A percentile compares a stretch with the other conserved stretches of the same genome.
Conservation (phyloP, 2,888 invertebrate species). For the Calliscelio sp. region DNA sequence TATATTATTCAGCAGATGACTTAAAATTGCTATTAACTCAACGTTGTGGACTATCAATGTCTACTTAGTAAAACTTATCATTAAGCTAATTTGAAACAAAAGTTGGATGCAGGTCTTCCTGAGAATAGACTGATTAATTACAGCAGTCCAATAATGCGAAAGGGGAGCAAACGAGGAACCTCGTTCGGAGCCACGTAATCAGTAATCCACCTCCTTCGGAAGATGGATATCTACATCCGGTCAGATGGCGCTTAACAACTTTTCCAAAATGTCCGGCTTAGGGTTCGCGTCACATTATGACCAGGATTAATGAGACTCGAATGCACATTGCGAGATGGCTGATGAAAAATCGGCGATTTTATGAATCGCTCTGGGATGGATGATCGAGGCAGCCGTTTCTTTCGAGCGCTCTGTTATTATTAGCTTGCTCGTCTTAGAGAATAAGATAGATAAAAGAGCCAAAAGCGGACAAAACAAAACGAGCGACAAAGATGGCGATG, state of each 20-base stretch:
- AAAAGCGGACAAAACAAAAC: conserved; percentile 65
- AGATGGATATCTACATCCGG: conserved; percentile 79
- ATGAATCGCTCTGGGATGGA: conserved; percentile 77
- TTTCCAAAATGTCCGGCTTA: conserved; percentile 77
- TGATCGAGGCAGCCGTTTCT: conserved; percentile 81
- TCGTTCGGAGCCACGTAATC: conserved; percentile 57
- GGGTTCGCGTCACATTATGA: conserved; percentile 65
- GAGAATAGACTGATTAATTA: conserved; percentile 71
- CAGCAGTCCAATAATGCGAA: conserved; percentile 52
- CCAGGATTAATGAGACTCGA: conserved; percentile 66
- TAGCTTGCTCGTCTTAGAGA: conserved; percentile 76
- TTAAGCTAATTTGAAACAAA: conserved; percentile 31
- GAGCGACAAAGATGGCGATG: conserved; percentile 53
- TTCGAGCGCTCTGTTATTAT: conserved; percentile 85
- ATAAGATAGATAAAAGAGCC: conserved; percentile 74
- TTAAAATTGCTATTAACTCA: no score
- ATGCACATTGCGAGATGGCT: conserved; percentile 38
- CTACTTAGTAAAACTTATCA: neutral
- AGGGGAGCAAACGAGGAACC: conserved; percentile 58
- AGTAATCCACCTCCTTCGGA: conserved; percentile 66
- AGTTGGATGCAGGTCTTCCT: neutral
- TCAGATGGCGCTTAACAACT: conserved; percentile 81
- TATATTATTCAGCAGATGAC: no score
- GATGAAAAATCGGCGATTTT: conserved; percentile 83
- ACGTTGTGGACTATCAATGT: neutral